Evolutionary conservation across 2,888 invertebrate species (phyloP).

Genomic region (Tipula unca): DNA sequence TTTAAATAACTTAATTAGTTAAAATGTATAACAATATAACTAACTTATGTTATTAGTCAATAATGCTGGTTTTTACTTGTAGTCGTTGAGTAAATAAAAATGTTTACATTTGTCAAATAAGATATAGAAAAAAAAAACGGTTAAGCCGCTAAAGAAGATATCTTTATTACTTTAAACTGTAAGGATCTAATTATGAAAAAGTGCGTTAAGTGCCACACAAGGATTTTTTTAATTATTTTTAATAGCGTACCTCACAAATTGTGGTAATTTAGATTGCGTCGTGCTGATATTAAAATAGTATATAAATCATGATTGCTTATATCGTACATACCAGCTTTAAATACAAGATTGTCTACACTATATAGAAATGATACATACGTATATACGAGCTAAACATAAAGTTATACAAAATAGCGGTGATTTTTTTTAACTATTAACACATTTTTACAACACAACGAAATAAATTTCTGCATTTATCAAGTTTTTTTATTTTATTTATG

Average conservation of each 20-base stretch:
- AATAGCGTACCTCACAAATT: not conserved
- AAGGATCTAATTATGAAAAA: not conserved
- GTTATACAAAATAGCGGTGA: not conserved
- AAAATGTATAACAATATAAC: not conserved
- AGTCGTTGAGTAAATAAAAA: not conserved
- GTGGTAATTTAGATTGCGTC: not conserved
- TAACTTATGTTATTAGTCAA: not conserved
- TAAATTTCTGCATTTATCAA: constrained; percentile 8
- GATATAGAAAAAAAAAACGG: not conserved
- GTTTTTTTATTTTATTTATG: not conserved
- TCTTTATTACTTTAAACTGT: not conserved
- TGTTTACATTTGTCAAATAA: not conserved
- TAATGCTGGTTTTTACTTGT: not conserved
- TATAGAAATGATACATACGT: not conserved
- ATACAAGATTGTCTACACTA: not conserved
- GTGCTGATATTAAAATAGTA: not conserved
- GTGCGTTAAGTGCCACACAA: not conserved
- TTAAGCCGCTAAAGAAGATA: not conserved
- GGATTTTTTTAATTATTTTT: not conserved
- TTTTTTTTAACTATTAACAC: constrained; percentile 3
- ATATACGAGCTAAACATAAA: not conserved
- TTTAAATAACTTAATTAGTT: not conserved
- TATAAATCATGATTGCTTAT: not conserved
- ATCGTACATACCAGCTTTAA: not conserved
- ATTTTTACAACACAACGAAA: not conserved